A percentile compares a stretch with the other conserved stretches of the same genome.
These are phyloP conservation scores for Oryzias melastigma DNA, from an alignment of 2,113 vertebrate species.

Conservation along the genomic window DNA sequence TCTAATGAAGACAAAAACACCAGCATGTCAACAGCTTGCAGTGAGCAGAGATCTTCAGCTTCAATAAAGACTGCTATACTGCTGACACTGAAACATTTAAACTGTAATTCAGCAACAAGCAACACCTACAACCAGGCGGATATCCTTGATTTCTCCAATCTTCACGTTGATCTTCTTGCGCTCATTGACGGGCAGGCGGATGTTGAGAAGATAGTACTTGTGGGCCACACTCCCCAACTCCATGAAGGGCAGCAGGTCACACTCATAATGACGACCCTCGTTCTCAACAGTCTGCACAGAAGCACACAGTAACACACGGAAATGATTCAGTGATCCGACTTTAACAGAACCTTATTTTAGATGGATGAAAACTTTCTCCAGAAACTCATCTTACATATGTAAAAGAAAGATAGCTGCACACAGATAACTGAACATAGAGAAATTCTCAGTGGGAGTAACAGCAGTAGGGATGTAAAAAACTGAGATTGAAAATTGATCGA, in stretches of 20 bases:
- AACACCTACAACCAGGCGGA: slow-evolving; percentile 86
- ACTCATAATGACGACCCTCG: slow-evolving; percentile 91
- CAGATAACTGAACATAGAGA: no score
- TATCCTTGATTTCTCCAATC: slow-evolving; percentile 94
- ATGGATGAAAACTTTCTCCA: no score
- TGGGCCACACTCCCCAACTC: slow-evolving; percentile 93
- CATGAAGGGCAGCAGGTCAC: slow-evolving; percentile 93
- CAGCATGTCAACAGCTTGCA: neutral
- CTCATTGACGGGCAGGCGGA: slow-evolving; percentile 91
- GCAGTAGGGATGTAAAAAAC: no score
- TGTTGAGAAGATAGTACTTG: slow-evolving; percentile 96
- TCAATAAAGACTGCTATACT: neutral
- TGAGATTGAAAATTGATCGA: no score
- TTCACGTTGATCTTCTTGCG: slow-evolving; percentile 89
- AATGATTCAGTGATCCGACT: neutral
- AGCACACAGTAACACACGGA: slow-evolving; percentile 2
- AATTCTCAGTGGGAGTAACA: no score
- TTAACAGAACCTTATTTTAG: no score
- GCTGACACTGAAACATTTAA: no score
- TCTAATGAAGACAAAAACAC: slow-evolving; percentile 61
- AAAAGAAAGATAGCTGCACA: no score
- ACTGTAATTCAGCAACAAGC: neutral
- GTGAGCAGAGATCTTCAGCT: neutral
- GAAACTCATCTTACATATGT: no score
- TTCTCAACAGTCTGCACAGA: slow-evolving; percentile 81